These are phyloP conservation scores for Mesoligia furuncula DNA, from an alignment of 2,888 invertebrate species.

Conservation along the genomic window DNA sequence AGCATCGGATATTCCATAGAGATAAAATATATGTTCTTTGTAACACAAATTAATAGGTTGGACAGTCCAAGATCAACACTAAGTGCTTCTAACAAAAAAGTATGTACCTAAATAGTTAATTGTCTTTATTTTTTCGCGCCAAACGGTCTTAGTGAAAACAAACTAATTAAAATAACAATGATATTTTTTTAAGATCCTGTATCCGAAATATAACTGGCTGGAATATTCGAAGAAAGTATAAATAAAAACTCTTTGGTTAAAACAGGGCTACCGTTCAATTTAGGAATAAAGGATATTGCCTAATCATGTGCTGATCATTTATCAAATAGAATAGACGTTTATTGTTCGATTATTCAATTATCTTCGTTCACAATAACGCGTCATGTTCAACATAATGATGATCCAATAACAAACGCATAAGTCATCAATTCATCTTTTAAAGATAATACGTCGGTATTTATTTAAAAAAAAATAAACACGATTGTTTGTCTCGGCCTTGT, in stretches of 20 bases:
- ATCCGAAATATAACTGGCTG: slow-evolving; percentile 15
- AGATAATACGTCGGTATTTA: slow-evolving; percentile 48
- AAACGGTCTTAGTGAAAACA: slow-evolving; percentile 1
- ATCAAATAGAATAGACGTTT: slow-evolving; percentile 21
- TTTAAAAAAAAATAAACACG: slow-evolving; percentile 31
- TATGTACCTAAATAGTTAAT: slow-evolving; percentile 16
- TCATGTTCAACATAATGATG: slow-evolving; percentile 29
- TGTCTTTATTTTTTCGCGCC: slow-evolving; percentile 25
- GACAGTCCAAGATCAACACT: background rate
- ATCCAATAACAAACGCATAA: slow-evolving; percentile 54
- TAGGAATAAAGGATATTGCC: slow-evolving; percentile 28
- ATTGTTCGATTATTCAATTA: slow-evolving; percentile 28
- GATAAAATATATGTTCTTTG: background rate
- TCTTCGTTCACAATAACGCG: slow-evolving; percentile 17
- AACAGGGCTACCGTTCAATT: slow-evolving; percentile 3
- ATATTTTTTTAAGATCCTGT: background rate
- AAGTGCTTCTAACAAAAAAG: slow-evolving; percentile 33
- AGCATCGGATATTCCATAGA: background rate
- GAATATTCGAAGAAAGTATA: slow-evolving; percentile 3
- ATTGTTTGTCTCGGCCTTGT: slow-evolving; percentile 21
- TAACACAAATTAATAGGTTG: slow-evolving; percentile 9
- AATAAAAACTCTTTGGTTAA: slow-evolving; percentile 7
- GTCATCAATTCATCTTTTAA: slow-evolving; percentile 52
- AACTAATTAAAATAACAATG: slow-evolving; percentile 31
- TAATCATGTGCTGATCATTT: slow-evolving; percentile 41